Evolutionary conservation across 1,140 invertebrate species (phyloP), one percentile per base, ranked within the genome.

Genomic region (Brachionus calyciflorus): DNA sequence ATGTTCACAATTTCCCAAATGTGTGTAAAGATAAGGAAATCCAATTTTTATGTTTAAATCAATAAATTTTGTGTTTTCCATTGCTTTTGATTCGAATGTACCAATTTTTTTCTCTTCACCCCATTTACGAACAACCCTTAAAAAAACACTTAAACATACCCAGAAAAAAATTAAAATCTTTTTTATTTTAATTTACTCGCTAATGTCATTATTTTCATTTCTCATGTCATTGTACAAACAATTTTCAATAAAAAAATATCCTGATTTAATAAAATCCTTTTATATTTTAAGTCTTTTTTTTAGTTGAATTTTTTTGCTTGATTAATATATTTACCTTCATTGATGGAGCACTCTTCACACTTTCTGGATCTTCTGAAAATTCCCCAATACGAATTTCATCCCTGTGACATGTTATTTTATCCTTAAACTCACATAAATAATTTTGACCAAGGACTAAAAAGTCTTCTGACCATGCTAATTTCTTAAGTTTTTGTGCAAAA

Each of bases 401-500:
- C 1, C 69, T 19, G 12, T 40, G 19, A 48, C 69, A 73, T 33
- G 69, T 41, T 33, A 73, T 73, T 73, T 73, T 73, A 17, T 73
- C 69, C 33, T 55, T 49, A 4, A 73, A 37, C 9, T 73, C 69
- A 19, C 30, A 14, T 30, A 73, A 55, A 37, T 51, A 51, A 55
- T 73, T 73, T 51, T 73, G 69, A 30, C 69, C 69, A 10, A 73
- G 46, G 5, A 73, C 24, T 7, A 51, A 51, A 21, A 73, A 73
- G 40, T 73, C 69, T 40, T 73, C 69, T 9, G 69, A 73, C 69
- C 69, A 73, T 19, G 44, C 46, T n/a, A 73, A 33, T 73, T 73
- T 73, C 69, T 73, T 19, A 4, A 51, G 12, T 4, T 6, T 4
- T 19, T 51, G 12, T 5, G 9, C 9, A 5, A 9, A 37, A 3